phyloP scores from a whole-genome alignment of 2,888 invertebrate species.

The Caenorhabditis becei region DNA sequence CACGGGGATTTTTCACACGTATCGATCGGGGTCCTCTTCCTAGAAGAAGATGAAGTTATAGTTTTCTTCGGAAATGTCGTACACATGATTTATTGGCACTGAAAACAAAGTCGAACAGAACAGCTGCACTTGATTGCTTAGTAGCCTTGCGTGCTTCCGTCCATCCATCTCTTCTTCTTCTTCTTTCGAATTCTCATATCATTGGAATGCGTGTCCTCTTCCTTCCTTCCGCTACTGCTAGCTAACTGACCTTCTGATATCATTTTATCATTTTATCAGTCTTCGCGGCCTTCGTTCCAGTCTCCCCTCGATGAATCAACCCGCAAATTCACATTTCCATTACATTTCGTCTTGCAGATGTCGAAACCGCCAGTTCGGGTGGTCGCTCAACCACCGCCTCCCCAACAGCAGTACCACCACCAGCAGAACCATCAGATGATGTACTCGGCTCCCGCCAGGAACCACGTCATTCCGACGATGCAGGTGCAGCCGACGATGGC shows the following conservation, averaged over 20 bases:
- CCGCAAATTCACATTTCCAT: constrained; percentile 2
- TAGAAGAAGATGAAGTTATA: too few relatives aligned
- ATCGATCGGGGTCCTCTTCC: neutral
- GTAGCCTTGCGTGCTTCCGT: neutral
- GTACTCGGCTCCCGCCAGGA: constrained; percentile 26
- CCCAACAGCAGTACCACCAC: constrained; percentile 16
- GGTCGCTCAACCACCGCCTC: constrained; percentile 59
- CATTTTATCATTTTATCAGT: constrained; percentile 30
- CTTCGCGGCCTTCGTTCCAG: constrained; percentile 50
- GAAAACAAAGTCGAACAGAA: constrained; percentile 13
- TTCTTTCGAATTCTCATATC: constrained; percentile 8
- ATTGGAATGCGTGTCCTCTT: constrained; percentile 48
- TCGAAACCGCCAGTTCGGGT: constrained; percentile 69
- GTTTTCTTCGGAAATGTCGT: too few relatives aligned
- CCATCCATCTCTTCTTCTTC: neutral
- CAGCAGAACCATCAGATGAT: constrained; percentile 29
- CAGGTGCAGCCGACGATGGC: constrained; percentile 69
- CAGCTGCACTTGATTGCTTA: constrained; percentile 43
- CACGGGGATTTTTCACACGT: constrained; percentile 9
- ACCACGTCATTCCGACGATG: constrained; percentile 65
- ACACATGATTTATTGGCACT: constrained; percentile 32
- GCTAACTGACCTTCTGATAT: constrained; percentile 48
- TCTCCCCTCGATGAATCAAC: constrained; percentile 24
- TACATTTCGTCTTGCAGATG: constrained; percentile 64
- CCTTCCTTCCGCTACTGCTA: too few relatives aligned